These are phyloP conservation scores for Chiropotes sagulatus DNA, from an alignment of 2,797 vertebrate genomes.

Conservation along the genomic window DNA sequence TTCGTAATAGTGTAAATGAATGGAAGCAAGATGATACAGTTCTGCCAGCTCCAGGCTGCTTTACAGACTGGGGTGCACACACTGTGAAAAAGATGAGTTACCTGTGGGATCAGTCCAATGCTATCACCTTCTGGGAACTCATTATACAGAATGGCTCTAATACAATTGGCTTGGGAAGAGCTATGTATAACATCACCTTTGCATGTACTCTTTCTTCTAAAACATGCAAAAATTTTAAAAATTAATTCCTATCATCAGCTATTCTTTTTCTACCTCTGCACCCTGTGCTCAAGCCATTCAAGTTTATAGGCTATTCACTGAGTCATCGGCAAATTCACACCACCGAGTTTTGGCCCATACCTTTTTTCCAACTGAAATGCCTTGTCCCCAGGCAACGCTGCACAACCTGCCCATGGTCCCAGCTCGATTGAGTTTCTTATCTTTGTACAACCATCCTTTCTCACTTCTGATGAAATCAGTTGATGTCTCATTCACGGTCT, in stretches of 20 bases:
- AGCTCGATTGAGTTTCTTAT: neutral
- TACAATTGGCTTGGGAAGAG: neutral
- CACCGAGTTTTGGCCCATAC: neutral
- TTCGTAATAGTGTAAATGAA: neutral
- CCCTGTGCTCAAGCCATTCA: neutral
- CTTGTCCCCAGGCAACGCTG: neutral
- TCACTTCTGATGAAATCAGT: neutral
- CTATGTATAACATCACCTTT: neutral
- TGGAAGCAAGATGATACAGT: neutral
- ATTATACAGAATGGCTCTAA: rapidly evolving
- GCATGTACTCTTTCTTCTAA: neutral
- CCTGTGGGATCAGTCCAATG: neutral
- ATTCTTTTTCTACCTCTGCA: neutral
- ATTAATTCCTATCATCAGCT: neutral
- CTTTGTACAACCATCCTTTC: neutral
- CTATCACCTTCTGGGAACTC: neutral
- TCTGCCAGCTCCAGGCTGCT: neutral
- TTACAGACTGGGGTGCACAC: rapidly evolving
- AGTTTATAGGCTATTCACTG: neutral
- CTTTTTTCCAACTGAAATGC: neutral
- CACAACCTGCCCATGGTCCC: neutral
- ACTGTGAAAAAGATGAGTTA: rapidly evolving
- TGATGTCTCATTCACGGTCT: neutral
- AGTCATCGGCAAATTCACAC: neutral
- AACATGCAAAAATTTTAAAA: neutral